A percentile compares a stretch with the other conserved stretches of the same genome.
These are phyloP conservation scores for Tridacna gigas DNA, from an alignment of 2,888 invertebrate genomes.

Conservation along the genomic window DNA sequence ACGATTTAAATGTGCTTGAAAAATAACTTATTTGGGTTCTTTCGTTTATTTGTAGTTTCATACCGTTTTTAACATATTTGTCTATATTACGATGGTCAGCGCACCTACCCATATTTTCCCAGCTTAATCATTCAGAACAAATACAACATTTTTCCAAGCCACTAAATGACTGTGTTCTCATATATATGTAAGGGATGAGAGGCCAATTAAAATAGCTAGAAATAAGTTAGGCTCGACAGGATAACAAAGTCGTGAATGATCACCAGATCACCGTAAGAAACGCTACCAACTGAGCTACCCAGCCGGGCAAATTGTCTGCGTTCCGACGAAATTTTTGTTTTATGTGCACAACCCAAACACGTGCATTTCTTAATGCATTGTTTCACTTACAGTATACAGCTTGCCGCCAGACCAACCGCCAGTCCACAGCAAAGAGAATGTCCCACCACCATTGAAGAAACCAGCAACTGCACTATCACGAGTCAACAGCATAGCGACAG, in stretches of 20 bases:
- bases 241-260: background rate
- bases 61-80: background rate
- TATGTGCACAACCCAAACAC: too few species aligned
- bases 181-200: background rate
- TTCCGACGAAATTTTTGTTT: too few species aligned
- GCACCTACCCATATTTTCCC: background rate
- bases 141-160: background rate
- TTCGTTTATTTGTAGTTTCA: background rate
- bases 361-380: background rate
- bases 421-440: background rate
- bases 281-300: background rate
- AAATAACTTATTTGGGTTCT: background rate
- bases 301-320: background rate
- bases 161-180: background rate
- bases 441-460: background rate
- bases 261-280: background rate
- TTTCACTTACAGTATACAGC: slow-evolving; percentile 15
- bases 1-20: background rate
- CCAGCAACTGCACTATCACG: background rate
- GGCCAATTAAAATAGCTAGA: background rate
- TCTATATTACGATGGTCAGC: background rate
- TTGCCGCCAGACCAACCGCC: background rate
- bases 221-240: background rate
- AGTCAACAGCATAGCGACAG: background rate
- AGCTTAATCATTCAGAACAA: background rate